phyloP scores from a whole-genome alignment of 2,888 invertebrate genomes.

The Mactromeris polynyma region DNA sequence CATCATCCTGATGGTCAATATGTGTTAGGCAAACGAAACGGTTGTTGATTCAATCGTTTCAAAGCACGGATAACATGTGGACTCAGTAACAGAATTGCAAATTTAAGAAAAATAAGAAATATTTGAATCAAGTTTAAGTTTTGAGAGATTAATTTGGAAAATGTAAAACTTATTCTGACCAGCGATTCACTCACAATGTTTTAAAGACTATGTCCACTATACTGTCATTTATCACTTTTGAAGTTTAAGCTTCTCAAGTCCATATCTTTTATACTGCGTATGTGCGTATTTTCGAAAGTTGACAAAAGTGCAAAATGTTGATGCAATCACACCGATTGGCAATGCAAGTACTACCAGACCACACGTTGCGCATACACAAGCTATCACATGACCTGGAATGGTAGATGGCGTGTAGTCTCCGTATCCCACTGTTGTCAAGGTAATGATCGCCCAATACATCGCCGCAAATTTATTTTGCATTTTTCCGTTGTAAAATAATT shows the following conservation, averaged over 20 bases:
- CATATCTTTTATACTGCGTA: not conserved
- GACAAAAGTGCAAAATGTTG: conserved; percentile 34
- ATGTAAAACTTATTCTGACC: too few species aligned
- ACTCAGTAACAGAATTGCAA: too few species aligned
- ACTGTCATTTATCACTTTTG: too few species aligned
- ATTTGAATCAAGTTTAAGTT: too few species aligned
- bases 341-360: conserved; percentile 45
- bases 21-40: too few species aligned
- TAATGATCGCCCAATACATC: conserved; percentile 34
- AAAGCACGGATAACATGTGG: too few species aligned
- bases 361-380: conserved; percentile 41
- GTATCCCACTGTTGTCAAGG: conserved; percentile 28
- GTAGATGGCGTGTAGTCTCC: conserved; percentile 36
- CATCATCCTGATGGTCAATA: too few species aligned
- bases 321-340: conserved; percentile 50
- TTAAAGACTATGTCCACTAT: too few species aligned
- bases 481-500: conserved; percentile 19
- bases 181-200: too few species aligned
- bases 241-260: not conserved
- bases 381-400: conserved; percentile 39
- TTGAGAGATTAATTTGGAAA: too few species aligned
- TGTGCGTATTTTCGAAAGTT: conserved; percentile 25
- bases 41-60: too few species aligned
- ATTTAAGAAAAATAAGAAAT: too few species aligned
- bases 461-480: conserved; percentile 14